phyloP scores from a whole-genome alignment of 2,888 invertebrate genomes.

The Nomada ferruginata region DNA sequence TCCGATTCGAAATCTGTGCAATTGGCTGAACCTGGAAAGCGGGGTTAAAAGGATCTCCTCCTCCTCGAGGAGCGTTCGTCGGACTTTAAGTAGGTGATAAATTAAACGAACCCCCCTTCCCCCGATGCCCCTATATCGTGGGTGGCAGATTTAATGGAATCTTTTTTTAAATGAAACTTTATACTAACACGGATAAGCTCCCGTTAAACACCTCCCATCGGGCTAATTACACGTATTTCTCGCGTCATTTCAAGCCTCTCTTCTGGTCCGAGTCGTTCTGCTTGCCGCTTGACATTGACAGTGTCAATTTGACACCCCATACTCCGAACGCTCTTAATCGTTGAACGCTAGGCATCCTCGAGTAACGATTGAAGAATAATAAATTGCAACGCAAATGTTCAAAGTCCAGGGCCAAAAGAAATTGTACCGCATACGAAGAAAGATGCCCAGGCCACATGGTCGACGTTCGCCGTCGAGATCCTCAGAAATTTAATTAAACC shows the following conservation, averaged over 20 bases:
- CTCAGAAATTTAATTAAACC: slow-evolving; percentile 44
- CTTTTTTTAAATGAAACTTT: slow-evolving; percentile 72
- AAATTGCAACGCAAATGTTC: too few relatives aligned
- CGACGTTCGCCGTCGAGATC: slow-evolving; percentile 11
- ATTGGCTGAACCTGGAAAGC: slow-evolving; percentile 62
- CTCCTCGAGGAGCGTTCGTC: slow-evolving; percentile 50
- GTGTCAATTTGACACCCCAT: neutral
- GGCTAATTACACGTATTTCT: slow-evolving; percentile 71
- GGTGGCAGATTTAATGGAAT: slow-evolving; percentile 76
- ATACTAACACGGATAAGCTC: slow-evolving; percentile 73
- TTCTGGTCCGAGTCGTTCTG: slow-evolving; percentile 4
- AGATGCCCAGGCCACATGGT: neutral
- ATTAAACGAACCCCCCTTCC: slow-evolving; percentile 75
- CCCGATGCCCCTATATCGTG: slow-evolving; percentile 67
- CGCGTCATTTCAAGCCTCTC: slow-evolving; percentile 52
- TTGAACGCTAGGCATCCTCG: neutral
- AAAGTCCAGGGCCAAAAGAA: too few relatives aligned
- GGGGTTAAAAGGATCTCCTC: slow-evolving; percentile 52
- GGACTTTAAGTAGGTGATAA: slow-evolving; percentile 80
- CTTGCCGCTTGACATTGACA: neutral
- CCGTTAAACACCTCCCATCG: slow-evolving; percentile 74
- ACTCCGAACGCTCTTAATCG: too few relatives aligned
- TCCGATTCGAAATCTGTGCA: slow-evolving; percentile 41
- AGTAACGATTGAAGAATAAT: neutral
- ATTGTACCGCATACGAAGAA: too few relatives aligned